These are phyloP conservation scores for Lasiurus cinereus DNA, from an alignment of 2,113 vertebrate species.

Conservation along the genomic window DNA sequence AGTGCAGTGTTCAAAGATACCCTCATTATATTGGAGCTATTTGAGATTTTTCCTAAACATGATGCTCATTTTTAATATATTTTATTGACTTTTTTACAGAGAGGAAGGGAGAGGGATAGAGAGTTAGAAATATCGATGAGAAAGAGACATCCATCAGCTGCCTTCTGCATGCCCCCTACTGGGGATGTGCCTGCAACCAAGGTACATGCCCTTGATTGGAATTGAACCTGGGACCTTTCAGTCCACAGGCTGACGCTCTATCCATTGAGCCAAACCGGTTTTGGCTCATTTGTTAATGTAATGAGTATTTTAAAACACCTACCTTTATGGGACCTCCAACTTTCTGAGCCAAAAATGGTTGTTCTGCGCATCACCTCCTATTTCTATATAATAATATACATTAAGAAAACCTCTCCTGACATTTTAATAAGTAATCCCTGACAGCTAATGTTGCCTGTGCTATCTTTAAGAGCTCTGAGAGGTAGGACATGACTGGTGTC, in stretches of 20 bases:
- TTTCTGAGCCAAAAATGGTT: neutral
- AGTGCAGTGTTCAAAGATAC: neutral
- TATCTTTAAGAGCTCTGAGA: neutral
- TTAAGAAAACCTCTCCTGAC: neutral
- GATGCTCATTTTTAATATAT: neutral
- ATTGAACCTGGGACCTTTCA: too few relatives aligned
- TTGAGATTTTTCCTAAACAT: neutral
- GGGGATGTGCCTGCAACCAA: too few relatives aligned
- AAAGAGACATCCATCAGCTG: too few relatives aligned
- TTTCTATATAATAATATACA: neutral
- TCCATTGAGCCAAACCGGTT: too few relatives aligned
- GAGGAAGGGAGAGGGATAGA: too few relatives aligned
- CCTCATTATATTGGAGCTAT: neutral
- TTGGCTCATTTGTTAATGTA: neutral
- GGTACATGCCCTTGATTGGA: too few relatives aligned
- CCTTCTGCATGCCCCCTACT: too few relatives aligned
- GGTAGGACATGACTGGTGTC: neutral
- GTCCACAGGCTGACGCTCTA: too few relatives aligned
- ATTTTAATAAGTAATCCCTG: constrained; percentile 12
- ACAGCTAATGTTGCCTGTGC: neutral
- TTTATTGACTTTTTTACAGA: neutral
- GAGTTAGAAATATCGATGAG: too few relatives aligned
- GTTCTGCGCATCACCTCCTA: neutral
- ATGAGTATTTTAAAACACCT: neutral
- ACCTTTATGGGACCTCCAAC: neutral